phyloP scores from a whole-genome alignment of 2,888 invertebrate species.

The Hyalella azteca region DNA sequence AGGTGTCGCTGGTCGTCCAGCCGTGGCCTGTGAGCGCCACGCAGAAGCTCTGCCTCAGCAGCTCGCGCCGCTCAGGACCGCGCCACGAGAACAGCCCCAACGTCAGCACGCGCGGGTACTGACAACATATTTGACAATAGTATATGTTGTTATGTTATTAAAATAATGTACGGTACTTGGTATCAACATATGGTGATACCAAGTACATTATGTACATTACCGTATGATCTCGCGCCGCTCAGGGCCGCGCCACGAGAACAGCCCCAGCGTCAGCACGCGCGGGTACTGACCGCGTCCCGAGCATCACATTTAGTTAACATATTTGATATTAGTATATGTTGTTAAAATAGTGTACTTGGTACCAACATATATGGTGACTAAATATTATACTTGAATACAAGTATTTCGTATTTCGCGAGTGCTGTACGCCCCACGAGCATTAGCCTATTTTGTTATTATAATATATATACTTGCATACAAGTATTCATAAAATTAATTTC shows the following conservation, averaged over 20 bases:
- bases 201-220: too few relatives aligned
- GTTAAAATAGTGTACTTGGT: not conserved
- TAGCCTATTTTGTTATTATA: too few relatives aligned
- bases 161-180: not conserved
- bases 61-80: conserved; percentile 41
- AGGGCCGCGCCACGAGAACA: conserved; percentile 43
- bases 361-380: too few relatives aligned
- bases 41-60: conserved; percentile 66
- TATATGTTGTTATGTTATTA: too few relatives aligned
- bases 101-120: conserved; percentile 54
- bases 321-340: not conserved
- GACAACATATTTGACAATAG: not conserved
- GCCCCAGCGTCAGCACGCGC: conserved; percentile 48
- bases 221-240: conserved; percentile 36
- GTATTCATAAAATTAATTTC: too few relatives aligned
- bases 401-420: too few relatives aligned
- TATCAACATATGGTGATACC: too few relatives aligned
- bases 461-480: too few relatives aligned
- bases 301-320: too few relatives aligned
- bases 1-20: conserved; percentile 39
- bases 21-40: conserved; percentile 62
- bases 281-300: conserved; percentile 56
- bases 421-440: too few relatives aligned
- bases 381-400: too few relatives aligned
- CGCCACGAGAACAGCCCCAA: conserved; percentile 43